Base-by-base conservation (phyloP, 2,113 vertebrate genomes). In the Chunga burmeisteri region DNA sequence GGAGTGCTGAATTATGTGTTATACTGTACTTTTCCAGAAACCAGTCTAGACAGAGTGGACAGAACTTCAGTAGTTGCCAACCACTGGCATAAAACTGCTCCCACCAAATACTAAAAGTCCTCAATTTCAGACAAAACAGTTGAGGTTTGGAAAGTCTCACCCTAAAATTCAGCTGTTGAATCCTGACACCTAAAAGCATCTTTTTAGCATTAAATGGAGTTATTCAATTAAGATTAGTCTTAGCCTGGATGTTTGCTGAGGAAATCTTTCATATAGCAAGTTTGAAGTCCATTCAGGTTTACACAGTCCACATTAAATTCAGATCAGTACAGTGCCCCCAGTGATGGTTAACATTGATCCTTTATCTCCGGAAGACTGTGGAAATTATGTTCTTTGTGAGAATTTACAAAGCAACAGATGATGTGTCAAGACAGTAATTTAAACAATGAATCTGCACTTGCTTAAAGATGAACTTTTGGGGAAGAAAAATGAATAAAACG, bases 401-500 rank as follows among this genome's bases (percentile, higher is more conserved):
- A 95, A 93, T 83, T 91, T 63, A 72, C 86, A 66, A 77, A 85
- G 88, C 96, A 96, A 98, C 86, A 91, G 96, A 97, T 97, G 93
- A 96, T 77, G 58, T 97, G 97, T 98, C 97, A 97, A 50, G 88
- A 46, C 80, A 25, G 81, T 94, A 97, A 96, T 98, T 98, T 97
- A 97, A 97, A 81, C 88, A 61, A 70, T 95, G 97, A 93, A 91
- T 97, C 97, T 97, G 78, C 22, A 93, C 94, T 97, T 96, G 96
- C 91, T 97, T 98, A 95, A 97, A 96, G 95, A 96, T 96, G 96
- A 98, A 98, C 95, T 98, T 97, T 91, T 95, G 91, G 78, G 85
- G 83, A 96, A 97, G 98, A 98, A 97, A 98, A 97, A 98, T 97
- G 89, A 96, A 89, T 87, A 88, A 96, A 97, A 90, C 73, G 50